A percentile compares a stretch with the other conserved stretches of the same genome.
These are phyloP conservation scores for Galaxias olidus DNA, from an alignment of 2,797 vertebrate species.

Conservation along the genomic window DNA sequence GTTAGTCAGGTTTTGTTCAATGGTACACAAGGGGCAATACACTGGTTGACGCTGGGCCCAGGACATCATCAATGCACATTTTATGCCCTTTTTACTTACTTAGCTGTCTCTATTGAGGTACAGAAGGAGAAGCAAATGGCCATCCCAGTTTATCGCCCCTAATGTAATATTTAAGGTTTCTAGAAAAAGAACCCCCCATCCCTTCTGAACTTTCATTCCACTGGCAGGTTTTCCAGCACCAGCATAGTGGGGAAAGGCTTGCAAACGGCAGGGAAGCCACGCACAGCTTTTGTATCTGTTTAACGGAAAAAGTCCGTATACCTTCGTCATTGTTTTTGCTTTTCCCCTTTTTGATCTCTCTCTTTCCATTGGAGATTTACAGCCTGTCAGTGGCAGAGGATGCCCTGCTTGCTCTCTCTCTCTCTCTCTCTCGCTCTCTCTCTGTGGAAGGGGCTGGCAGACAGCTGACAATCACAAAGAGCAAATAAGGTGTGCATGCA, in stretches of 20 bases:
- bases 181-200: no score
- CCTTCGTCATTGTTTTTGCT: constrained; percentile 47
- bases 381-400: constrained; percentile 36
- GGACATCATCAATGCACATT: constrained; percentile 33
- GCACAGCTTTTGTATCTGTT: no score
- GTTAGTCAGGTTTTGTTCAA: constrained; percentile 38
- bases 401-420: constrained; percentile 67
- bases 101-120: constrained; percentile 36
- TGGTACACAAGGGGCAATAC: constrained; percentile 26
- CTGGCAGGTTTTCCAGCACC: no score
- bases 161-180: no score
- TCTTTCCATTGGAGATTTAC: constrained; percentile 55
- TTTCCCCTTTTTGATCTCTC: constrained; percentile 55
- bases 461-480: constrained; percentile 66
- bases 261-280: no score
- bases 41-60: constrained; percentile 20
- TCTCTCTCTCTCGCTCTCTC: no score
- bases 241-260: no score
- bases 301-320: no score
- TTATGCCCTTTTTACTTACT: constrained; percentile 26
- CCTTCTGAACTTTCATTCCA: no score
- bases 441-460: constrained; percentile 62
- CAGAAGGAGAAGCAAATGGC: no score
- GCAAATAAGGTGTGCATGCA: constrained; percentile 66
- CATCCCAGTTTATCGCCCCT: no score